Evolutionary conservation across 2,888 invertebrate species (phyloP).

Genomic region (Lycocerus yunnanus): DNA sequence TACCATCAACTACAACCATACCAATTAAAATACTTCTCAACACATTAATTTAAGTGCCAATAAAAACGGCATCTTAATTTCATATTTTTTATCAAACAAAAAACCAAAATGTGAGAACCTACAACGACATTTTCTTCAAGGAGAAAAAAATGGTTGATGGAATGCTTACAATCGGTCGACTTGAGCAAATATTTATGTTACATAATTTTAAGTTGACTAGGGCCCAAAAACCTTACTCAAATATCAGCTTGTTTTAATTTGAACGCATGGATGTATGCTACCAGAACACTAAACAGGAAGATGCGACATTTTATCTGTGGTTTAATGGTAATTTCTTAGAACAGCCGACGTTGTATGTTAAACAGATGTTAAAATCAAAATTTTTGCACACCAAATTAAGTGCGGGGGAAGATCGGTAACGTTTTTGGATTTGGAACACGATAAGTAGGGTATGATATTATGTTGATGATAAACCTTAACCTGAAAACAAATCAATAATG

Average conservation of each 20-base stretch:
- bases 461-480: background rate
- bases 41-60: background rate
- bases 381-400: background rate
- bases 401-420: background rate
- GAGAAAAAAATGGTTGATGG: constrained; percentile 28
- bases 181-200: constrained; percentile 37
- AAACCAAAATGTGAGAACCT: background rate
- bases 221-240: constrained; percentile 8
- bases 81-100: background rate
- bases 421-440: background rate
- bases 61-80: background rate
- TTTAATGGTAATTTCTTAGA: constrained; percentile 7
- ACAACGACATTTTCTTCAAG: background rate
- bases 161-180: constrained; percentile 36
- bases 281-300: constrained; percentile 16
- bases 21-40: constrained; percentile 32
- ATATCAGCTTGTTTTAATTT: background rate
- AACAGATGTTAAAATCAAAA: constrained; percentile 12
- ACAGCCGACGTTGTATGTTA: background rate
- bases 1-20: constrained; percentile 23
- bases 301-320: constrained; percentile 17
- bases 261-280: background rate
- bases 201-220: constrained; percentile 24
- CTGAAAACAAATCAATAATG: background rate
- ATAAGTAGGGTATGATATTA: background rate